Evolutionary conservation across 2,113 vertebrate species (phyloP), one percentile per base, ranked within the genome.

Genomic region (Neotoma lepida): DNA sequence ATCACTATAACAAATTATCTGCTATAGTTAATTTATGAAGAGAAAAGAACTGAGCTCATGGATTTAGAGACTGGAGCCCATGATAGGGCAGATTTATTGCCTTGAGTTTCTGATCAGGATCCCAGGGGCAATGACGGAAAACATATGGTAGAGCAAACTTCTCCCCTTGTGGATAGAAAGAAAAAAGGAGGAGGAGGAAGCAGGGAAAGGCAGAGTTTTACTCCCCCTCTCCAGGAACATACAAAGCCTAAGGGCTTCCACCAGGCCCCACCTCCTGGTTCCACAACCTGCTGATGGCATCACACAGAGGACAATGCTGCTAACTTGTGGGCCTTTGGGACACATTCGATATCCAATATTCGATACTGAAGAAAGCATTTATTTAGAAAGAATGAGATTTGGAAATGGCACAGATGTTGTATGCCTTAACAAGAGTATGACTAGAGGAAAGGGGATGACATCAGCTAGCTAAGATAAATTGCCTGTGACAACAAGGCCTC

Each of bases 371-470:
- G 70, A 63, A 89, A 44, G 1, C 30, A 66, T n/a, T 46, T 64
- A 26, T 84, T 96, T 85, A 61, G 26, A 64, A 93, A 10, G 18
- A 87, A 49, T 78, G 24, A 93, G 88, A 91, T 78, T 73, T 74
- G 39, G 15, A 61, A 93, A 68, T 56, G 51, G 18, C 73, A 70
- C 24, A 88, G 14, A 56, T 86, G 33, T 22, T 63, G 14, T 39
- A 77, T 66, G 30, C 28, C 64, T 93, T 88, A 76, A 56, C 22
- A 86, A 87, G 7, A 80, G 0, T 46, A 2, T 51, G 28, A 71
- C 15, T 51, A 15, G 15, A 86, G 28, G 26, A 20, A 71, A 82
- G 12, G 81, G 33, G 41, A 84, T 93, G 54, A 85, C 80, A 94
- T 89, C 46, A 66, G 20, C 3, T 41, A 78, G 15, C 66, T 81